Evolutionary conservation across 2,797 vertebrate genomes (phyloP).

Genomic region (Megaceryle alcyon): DNA sequence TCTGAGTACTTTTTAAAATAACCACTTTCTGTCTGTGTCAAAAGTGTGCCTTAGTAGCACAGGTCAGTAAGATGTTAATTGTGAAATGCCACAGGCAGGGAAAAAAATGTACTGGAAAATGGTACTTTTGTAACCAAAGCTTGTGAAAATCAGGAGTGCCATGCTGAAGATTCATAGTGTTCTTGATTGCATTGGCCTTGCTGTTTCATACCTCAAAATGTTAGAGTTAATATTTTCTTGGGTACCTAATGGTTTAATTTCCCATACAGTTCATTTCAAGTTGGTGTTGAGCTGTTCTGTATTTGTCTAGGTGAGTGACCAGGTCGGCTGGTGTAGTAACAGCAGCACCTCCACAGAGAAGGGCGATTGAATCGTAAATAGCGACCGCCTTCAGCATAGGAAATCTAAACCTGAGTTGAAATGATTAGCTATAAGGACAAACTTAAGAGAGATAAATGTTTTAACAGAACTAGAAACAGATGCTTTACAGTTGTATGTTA

Average conservation of each 20-base stretch:
- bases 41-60: background rate
- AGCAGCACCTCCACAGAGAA: background rate
- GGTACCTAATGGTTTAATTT: background rate
- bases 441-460: background rate
- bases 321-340: background rate
- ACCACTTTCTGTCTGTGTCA: background rate
- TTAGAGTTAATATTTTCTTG: background rate
- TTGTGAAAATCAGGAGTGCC: background rate
- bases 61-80: background rate
- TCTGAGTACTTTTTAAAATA: background rate
- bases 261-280: fast-evolving
- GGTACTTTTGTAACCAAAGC: background rate
- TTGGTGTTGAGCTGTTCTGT: background rate
- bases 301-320: background rate
- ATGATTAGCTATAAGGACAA: background rate
- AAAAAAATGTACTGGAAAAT: background rate
- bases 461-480: background rate
- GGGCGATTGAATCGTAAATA: background rate
- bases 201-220: background rate
- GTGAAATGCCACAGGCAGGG: background rate
- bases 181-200: background rate
- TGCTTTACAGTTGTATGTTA: background rate
- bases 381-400: background rate
- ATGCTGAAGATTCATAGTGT: background rate
- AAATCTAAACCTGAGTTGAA: background rate